Evolutionary conservation across 2,797 vertebrate genomes (phyloP).

Genomic region (Sebastes hubbsi): DNA sequence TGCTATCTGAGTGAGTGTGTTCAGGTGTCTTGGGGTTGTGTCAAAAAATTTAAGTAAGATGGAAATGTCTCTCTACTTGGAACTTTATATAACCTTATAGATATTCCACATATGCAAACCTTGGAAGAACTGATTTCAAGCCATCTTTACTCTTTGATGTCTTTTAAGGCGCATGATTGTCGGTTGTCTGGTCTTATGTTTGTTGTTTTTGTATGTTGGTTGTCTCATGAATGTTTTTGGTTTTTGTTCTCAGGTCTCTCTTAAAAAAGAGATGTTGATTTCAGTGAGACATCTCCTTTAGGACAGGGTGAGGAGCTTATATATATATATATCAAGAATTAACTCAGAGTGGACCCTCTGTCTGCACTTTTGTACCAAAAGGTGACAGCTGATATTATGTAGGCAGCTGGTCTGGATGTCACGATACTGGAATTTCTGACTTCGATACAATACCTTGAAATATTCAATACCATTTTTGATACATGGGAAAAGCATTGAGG

Average conservation of each 20-base stretch:
- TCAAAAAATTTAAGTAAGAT: neutral
- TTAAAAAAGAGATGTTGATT: too few species aligned
- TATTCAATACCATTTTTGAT: neutral
- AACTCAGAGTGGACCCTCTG: too few species aligned
- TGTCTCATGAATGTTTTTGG: neutral
- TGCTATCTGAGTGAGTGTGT: neutral
- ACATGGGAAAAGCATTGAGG: neutral
- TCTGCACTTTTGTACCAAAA: too few species aligned
- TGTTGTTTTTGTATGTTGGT: neutral
- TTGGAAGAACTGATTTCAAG: neutral
- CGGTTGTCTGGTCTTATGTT: neutral
- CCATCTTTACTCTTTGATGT: neutral
- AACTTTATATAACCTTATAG: neutral
- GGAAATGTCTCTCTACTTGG: neutral
- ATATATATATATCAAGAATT: too few species aligned
- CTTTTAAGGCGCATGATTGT: neutral
- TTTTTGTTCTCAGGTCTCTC: too few species aligned
- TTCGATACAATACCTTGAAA: neutral
- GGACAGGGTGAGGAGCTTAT: too few species aligned
- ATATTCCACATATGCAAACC: neutral
- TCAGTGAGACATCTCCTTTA: too few species aligned
- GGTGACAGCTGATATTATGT: too few species aligned
- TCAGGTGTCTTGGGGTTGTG: neutral
- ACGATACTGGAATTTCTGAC: neutral
- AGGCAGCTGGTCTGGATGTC: neutral